Evolutionary conservation across 2,113 vertebrate species (phyloP).

Genomic region (Poicephalus gulielmi): DNA sequence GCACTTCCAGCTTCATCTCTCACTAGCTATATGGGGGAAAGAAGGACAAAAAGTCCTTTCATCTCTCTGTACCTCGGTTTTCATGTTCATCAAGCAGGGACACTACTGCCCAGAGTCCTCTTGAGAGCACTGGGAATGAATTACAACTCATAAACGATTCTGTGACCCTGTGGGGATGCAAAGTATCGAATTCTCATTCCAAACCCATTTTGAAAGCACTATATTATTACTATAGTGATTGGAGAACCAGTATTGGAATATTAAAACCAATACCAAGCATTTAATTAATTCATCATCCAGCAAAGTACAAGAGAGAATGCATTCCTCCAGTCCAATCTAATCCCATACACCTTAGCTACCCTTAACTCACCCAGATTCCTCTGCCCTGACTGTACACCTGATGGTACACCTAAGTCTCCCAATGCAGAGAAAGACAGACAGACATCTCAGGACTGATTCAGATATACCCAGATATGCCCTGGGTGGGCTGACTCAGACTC

Average conservation of each 20-base stretch:
- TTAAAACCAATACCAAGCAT: not conserved
- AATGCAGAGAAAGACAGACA: not conserved
- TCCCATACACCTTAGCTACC: not conserved
- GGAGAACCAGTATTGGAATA: not conserved
- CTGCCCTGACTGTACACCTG: not conserved
- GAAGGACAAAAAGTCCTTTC: not conserved
- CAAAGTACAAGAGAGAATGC: not conserved
- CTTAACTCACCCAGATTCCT: not conserved
- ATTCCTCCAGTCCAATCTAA: not conserved
- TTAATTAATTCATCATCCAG: not conserved
- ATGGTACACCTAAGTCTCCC: not conserved
- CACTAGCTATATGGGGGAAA: not conserved
- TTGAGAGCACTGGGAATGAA: not conserved
- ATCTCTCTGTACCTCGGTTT: not conserved
- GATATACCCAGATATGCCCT: not conserved
- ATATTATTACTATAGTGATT: not conserved
- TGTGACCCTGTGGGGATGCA: not conserved
- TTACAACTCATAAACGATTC: not conserved
- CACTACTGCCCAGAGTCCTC: not conserved
- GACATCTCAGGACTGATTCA: not conserved
- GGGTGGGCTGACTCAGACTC: not conserved
- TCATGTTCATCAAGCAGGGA: not conserved
- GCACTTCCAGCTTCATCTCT: not conserved
- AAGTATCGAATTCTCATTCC: not conserved
- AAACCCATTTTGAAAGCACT: not conserved